Conservation (phyloP, 2,797 vertebrate genomes). For the Benthosema pterotum region DNA sequence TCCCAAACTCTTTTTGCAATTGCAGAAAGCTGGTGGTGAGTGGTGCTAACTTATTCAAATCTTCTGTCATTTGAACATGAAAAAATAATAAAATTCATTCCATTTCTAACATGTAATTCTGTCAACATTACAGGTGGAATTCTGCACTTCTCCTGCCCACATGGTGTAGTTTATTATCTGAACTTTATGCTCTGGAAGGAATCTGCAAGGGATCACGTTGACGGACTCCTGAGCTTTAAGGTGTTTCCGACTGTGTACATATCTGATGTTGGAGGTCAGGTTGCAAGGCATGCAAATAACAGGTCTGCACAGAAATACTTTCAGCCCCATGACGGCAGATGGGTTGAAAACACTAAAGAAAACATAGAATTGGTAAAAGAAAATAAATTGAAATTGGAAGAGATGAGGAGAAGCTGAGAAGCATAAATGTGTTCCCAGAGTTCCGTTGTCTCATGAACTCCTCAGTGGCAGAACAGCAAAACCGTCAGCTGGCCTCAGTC, state of each 20-base stretch:
- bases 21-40: background rate
- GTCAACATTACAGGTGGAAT: background rate
- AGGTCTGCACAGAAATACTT: background rate
- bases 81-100: too few relatives aligned
- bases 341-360: background rate
- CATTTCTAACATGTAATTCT: background rate
- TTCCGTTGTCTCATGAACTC: background rate
- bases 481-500: background rate
- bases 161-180: background rate
- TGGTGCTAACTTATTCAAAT: background rate
- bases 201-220: background rate
- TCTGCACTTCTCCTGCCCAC: background rate
- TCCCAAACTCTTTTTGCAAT: background rate
- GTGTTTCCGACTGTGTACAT: too few relatives aligned
- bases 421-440: background rate
- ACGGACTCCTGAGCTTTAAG: background rate
- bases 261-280: too few relatives aligned
- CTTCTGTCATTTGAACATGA: too few relatives aligned
- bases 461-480: constrained; percentile 4
- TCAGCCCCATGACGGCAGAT: background rate
- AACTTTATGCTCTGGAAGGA: background rate
- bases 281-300: background rate
- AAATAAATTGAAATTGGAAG: background rate
- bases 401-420: background rate
- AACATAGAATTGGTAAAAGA: background rate